These are phyloP conservation scores for Dendropsophus ebraccatus DNA, from an alignment of 2,113 vertebrate species.

Conservation along the genomic window DNA sequence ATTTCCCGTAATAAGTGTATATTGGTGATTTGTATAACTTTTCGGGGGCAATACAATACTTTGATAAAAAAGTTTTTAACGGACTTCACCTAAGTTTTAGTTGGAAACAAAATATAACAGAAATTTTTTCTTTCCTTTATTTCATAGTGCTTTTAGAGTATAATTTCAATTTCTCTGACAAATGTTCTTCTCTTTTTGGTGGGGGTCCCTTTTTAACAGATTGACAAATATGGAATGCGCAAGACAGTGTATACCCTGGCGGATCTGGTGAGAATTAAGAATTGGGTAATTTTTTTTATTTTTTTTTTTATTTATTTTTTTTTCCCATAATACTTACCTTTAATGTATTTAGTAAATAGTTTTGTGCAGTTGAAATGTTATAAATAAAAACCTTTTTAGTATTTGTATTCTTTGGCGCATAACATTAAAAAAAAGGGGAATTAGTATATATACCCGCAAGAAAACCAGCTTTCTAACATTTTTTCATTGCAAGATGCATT, in stretches of 20 bases:
- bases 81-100: too few relatives aligned
- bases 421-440: too few relatives aligned
- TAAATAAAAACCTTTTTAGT: too few relatives aligned
- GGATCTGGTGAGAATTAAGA: slow-evolving; percentile 54
- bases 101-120: too few relatives aligned
- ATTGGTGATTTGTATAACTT: too few relatives aligned
- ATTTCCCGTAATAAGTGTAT: too few relatives aligned
- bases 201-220: slow-evolving; percentile 43
- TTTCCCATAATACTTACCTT: neutral
- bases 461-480: neutral
- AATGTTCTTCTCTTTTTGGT: slow-evolving; percentile 25
- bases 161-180: neutral
- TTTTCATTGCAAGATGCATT: too few relatives aligned
- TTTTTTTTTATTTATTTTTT: slow-evolving; percentile 1
- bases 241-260: slow-evolving; percentile 50
- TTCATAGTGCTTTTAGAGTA: neutral
- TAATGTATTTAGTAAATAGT: neutral
- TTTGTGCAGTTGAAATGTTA: neutral
- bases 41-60: too few relatives aligned
- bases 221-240: slow-evolving; percentile 44
- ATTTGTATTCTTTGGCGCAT: too few relatives aligned
- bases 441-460: too few relatives aligned
- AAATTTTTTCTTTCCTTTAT: too few relatives aligned
- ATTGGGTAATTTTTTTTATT: slow-evolving; percentile 35
- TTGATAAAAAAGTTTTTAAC: too few relatives aligned